These are phyloP conservation scores for Hydrotaea diabolus DNA, from an alignment of 2,888 invertebrate species.

Conservation along the genomic window DNA sequence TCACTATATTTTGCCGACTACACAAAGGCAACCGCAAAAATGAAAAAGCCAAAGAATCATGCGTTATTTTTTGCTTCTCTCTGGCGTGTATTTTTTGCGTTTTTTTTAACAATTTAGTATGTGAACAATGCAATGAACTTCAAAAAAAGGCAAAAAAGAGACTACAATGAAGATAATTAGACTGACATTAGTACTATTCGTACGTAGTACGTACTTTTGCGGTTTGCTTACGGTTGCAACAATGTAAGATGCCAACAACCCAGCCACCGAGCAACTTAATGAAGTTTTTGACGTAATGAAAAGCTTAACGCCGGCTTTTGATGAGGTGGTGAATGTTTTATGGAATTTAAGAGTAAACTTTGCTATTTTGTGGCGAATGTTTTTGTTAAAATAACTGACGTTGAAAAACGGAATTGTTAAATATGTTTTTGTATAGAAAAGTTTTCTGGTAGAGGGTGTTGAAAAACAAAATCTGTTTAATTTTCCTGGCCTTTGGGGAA, in stretches of 20 bases:
- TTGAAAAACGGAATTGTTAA: no score
- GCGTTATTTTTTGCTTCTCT: conserved; percentile 24
- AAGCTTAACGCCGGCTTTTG: conserved; percentile 1
- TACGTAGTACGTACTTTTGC: conserved; percentile 28
- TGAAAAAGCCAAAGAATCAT: conserved; percentile 32
- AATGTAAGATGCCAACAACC: neutral
- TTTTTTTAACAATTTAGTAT: neutral
- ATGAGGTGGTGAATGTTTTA: neutral
- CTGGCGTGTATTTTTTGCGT: neutral
- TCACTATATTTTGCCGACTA: neutral
- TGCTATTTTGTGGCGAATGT: no score
- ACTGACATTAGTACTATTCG: conserved; percentile 34
- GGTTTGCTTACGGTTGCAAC: conserved; percentile 25
- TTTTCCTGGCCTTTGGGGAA: neutral
- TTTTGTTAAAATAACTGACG: no score
- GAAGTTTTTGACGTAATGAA: conserved; percentile 24
- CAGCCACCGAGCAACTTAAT: conserved; percentile 17
- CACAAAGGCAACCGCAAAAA: conserved; percentile 38
- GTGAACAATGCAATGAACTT: neutral
- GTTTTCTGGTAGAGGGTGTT: neutral
- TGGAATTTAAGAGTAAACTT: neutral
- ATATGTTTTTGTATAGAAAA: no score
- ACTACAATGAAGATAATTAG: conserved; percentile 42
- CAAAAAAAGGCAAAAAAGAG: conserved; percentile 1
- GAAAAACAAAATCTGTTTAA: neutral